A percentile compares a stretch with the other conserved stretches of the same genome.
Conservation (phyloP, 53 echinoderm and acorn worm genomes). For the Luidia sarsii region DNA sequence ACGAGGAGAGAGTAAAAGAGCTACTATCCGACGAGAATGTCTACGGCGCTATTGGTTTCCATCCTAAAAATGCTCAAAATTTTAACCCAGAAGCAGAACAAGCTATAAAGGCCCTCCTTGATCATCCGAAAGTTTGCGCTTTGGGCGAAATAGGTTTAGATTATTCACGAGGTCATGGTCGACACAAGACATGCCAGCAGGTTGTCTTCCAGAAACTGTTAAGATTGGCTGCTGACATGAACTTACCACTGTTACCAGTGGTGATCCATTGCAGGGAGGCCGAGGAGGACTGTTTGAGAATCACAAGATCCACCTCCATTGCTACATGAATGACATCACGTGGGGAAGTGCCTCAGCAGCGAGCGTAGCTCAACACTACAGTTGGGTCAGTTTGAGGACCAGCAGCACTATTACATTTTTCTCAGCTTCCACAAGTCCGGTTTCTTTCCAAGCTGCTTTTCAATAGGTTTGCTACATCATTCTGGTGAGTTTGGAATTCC, state of each 20-base stretch:
- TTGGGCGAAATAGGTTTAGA: neutral
- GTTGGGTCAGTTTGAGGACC: no score
- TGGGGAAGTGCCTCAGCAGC: no score
- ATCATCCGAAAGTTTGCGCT: neutral
- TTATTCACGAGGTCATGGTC: neutral
- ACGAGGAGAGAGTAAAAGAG: neutral
- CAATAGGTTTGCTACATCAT: no score
- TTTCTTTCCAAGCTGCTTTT: no score
- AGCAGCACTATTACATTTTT: no score
- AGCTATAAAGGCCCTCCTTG: neutral
- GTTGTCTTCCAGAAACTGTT: neutral
- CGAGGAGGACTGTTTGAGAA: conserved; percentile 12
- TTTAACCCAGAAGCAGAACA: neutral
- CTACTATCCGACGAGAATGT: neutral
- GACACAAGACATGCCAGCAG: neutral
- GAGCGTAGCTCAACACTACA: no score
- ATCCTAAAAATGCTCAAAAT: conserved; percentile 3
- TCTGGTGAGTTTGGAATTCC: no score
- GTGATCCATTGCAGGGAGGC: conserved; percentile 28
- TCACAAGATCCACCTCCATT: conserved; percentile 12
- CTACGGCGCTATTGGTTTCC: neutral
- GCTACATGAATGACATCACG: conserved; percentile 18
- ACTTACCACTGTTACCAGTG: conserved; percentile 11
- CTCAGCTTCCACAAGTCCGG: no score
- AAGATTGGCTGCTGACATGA: neutral